Evolutionary conservation across 2,113 vertebrate species (phyloP), one percentile per base, ranked within the genome.

Genomic region (Scomber japonicus): DNA sequence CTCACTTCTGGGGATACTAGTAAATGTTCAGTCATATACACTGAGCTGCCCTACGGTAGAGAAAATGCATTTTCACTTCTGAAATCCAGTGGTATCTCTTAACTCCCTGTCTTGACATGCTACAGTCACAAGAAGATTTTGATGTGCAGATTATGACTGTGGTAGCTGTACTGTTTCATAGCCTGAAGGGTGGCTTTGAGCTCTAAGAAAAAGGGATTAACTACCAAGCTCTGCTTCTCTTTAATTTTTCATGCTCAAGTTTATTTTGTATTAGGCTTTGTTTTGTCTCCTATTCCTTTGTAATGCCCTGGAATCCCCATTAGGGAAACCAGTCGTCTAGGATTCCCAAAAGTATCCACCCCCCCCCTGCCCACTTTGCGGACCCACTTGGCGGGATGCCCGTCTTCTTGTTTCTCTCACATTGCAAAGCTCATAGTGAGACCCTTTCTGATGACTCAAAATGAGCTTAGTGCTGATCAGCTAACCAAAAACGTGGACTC

Each of bases 231-330:
- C 60, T 71, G 67, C 72, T 77, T 68, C 68, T 68, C 77, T 83
- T 88, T 75, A 82, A 88, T 92, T 86, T 86, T 89, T 83, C 84
- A 81, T 83, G 45, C 75, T 78, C 30, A 70, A 78, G 85, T 93
- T 91, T 88, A 91, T 86, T 89, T 91, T 87, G 62, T 59, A 80
- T 84, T 77, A 48, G 59, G 71, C 67, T 90, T 91, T 92, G 89
- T 93, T 93, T 86, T 77, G 61, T 85, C 88, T 90, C 61, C 40
- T 81, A 87, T 83, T 89, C 74, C 83, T 83, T 78, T 80, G 79
- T 89, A 92, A 94, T 86, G 60, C 84, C 62, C n/a, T 40, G 71
- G 74, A 90, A 94, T 91, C 82, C 74, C 89, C 88, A 91, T 92
- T 91, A 90, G 78, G 55, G 64, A 92, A 78, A 72, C 56, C 19